Base-by-base conservation (phyloP, 1,140 invertebrate genomes). In the Ctenoplectra terminalis region DNA sequence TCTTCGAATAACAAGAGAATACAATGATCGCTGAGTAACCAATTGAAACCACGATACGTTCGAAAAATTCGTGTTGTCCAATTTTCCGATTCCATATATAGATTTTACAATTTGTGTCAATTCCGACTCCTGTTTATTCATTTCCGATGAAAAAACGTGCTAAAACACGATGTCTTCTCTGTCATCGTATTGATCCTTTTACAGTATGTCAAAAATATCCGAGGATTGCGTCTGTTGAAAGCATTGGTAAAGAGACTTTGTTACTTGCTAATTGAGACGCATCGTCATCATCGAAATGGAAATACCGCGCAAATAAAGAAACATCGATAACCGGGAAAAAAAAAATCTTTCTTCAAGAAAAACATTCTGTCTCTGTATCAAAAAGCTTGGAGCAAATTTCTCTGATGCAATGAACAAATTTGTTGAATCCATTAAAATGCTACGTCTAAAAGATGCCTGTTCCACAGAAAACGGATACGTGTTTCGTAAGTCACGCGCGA, bases 151-250 rank as follows among this genome's bases (percentile, higher is more conserved):
- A 48, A 72, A 58, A 64, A 83, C 58, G 85, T 88, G 86, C 83
- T 88, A 87, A 87, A 87, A 88, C 58, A 43, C 46, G 71, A 71
- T 34, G 60, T 58, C 69, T 76, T 46, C 63, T 60, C 17, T 77
- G 52, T 77, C 79, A n/a, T n/a, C n/a, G n/a, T n/a, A n/a, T n/a
- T n/a, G n/a, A n/a, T n/a, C n/a, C n/a, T n/a, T n/a, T n/a, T n/a
- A n/a, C n/a, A n/a, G n/a, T n/a, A n/a, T n/a, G n/a, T n/a, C n/a
- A n/a, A n/a, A n/a, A n/a, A n/a, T n/a, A n/a, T n/a, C 48, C 31
- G 40, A 56, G 54, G 60, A 60, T 61, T 26, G 13, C 15, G 40
- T 20, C 15, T 48, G 40, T 58, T 34, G 64, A 69, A 56, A 77
- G 43, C 31, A 29, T 37, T 17, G 37, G 29, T 29, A 50, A 52